Conservation (phyloP, 2,113 vertebrate genomes). For the Axis porcinus region DNA sequence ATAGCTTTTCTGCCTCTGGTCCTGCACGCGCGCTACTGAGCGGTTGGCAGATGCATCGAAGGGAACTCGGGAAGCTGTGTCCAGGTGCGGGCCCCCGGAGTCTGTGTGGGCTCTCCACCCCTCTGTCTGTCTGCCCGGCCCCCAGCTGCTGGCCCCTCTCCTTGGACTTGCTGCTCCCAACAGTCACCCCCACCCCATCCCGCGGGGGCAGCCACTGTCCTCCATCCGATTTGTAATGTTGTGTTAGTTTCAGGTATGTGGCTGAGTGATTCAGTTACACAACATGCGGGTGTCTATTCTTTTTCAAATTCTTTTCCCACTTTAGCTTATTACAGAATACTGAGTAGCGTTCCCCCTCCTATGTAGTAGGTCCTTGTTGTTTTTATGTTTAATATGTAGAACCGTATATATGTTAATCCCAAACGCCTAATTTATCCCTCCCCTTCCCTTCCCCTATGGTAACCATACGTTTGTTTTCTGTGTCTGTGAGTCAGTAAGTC, state of each 20-base stretch:
- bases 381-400: not conserved
- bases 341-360: not conserved
- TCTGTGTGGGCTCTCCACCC: not conserved
- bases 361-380: not conserved
- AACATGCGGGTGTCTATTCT: not conserved
- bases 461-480: not conserved
- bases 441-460: not conserved
- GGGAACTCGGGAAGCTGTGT: accelerated
- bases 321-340: not conserved
- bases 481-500: not conserved
- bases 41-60: accelerated
- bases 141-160: accelerated
- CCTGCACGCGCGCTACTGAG: accelerated
- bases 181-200: not conserved
- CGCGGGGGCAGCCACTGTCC: not conserved
- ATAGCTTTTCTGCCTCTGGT: not conserved
- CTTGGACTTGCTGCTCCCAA: not conserved
- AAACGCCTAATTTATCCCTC: not conserved
- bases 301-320: not conserved
- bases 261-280: not conserved
- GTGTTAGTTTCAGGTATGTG: not conserved
- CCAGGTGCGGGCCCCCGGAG: not conserved
- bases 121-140: not conserved
- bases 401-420: not conserved
- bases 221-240: not conserved